Conservation (phyloP, 2,113 vertebrate species). For the Aramus guarauna region DNA sequence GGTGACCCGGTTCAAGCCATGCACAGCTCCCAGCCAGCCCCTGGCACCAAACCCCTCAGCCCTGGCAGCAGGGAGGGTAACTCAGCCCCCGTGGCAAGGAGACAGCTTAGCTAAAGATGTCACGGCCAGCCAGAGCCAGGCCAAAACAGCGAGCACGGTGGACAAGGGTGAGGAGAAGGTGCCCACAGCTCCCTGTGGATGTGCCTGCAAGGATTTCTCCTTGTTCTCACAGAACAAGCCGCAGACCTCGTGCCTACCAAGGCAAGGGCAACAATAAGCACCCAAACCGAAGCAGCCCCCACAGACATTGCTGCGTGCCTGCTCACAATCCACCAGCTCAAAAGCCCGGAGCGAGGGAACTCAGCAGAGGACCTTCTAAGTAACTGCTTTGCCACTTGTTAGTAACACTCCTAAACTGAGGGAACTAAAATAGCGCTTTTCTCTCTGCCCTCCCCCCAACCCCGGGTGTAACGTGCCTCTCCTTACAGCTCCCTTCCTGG, state of each 20-base stretch:
- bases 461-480: background rate
- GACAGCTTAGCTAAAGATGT: background rate
- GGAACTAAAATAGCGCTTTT: background rate
- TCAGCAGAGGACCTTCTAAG: background rate
- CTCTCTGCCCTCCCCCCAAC: background rate
- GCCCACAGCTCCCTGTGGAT: background rate
- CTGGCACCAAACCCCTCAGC: background rate
- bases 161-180: background rate
- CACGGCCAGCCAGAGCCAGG: background rate
- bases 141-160: rapidly evolving
- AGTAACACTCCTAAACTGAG: background rate
- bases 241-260: background rate
- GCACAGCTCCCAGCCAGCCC: background rate
- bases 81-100: background rate
- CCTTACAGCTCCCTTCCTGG: background rate
- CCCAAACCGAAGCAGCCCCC: background rate
- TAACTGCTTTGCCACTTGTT: background rate
- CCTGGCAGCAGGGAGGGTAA: background rate
- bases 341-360: background rate
- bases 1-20: background rate
- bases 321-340: background rate
- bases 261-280: background rate
- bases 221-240: background rate
- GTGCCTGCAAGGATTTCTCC: rapidly evolving
- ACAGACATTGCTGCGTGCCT: background rate